These are phyloP conservation scores for Druon quercuslanigerum DNA, from an alignment of 1,140 invertebrate genomes.

Conservation along the genomic window DNA sequence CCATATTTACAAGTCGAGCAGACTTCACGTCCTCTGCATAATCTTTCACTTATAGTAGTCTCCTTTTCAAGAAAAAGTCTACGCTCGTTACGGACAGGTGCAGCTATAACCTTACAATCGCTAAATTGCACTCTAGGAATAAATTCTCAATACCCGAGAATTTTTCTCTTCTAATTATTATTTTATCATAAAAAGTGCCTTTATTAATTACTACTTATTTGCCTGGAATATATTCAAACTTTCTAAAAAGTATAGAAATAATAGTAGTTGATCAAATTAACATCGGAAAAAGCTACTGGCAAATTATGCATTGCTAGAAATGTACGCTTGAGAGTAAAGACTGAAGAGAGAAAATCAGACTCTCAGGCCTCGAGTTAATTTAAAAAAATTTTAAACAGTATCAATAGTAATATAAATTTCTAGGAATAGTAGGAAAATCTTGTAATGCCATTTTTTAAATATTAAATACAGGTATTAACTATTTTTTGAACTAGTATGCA, in stretches of 20 bases:
- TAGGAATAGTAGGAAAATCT: too few species aligned
- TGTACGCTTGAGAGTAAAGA: not conserved
- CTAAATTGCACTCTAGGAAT: not conserved
- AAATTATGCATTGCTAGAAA: not conserved
- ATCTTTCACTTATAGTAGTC: conserved; percentile 17
- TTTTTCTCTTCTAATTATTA: not conserved
- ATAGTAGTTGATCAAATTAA: not conserved
- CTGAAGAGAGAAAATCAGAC: not conserved
- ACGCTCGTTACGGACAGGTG: not conserved
- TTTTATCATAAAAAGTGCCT: not conserved
- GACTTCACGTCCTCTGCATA: conserved; percentile 6
- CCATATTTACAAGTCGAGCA: conserved; percentile 13
- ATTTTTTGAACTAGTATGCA: too few species aligned
- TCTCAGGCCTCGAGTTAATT: too few species aligned
- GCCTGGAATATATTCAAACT: not conserved
- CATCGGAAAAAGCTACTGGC: not conserved
- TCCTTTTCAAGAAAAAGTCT: conserved; percentile 1
- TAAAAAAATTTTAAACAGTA: too few species aligned
- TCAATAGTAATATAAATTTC: too few species aligned
- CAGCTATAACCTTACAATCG: not conserved
- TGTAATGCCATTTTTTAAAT: too few species aligned
- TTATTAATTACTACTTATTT: not conserved
- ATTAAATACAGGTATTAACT: too few species aligned
- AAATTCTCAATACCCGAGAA: not conserved
- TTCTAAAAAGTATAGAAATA: conserved; percentile 1